These are phyloP conservation scores for Choristoneura rosaceana DNA, from an alignment of 2,888 invertebrate genomes.

Conservation along the genomic window DNA sequence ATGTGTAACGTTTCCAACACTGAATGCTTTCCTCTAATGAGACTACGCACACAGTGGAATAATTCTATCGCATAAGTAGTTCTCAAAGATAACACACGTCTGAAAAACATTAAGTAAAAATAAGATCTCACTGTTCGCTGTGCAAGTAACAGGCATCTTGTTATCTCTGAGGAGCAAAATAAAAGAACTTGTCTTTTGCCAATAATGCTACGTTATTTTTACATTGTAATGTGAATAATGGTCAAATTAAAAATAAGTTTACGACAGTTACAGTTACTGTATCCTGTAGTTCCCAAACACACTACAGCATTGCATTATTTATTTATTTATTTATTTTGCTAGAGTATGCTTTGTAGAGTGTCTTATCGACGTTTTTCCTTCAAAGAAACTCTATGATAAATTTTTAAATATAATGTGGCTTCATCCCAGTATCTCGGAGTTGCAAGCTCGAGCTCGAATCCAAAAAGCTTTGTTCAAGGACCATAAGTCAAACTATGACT, in stretches of 20 bases:
- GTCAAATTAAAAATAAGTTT: background rate
- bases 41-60: constrained; percentile 10
- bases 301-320: too few species aligned
- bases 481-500: too few species aligned
- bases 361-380: too few species aligned
- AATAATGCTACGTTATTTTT: background rate
- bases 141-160: constrained; percentile 11
- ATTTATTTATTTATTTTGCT: too few species aligned
- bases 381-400: too few species aligned
- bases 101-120: constrained; percentile 7
- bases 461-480: too few species aligned
- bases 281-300: too few species aligned
- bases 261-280: background rate
- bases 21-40: constrained; percentile 4
- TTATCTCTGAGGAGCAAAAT: background rate
- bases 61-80: background rate
- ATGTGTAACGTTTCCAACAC: background rate
- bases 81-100: constrained; percentile 28
- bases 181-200: background rate
- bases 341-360: too few species aligned
- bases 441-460: too few species aligned
- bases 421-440: too few species aligned
- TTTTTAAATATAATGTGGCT: too few species aligned
- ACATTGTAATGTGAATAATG: background rate
- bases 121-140: constrained; percentile 32